Evolutionary conservation across 2,113 vertebrate species (phyloP).

Genomic region (Alouatta palliata): DNA sequence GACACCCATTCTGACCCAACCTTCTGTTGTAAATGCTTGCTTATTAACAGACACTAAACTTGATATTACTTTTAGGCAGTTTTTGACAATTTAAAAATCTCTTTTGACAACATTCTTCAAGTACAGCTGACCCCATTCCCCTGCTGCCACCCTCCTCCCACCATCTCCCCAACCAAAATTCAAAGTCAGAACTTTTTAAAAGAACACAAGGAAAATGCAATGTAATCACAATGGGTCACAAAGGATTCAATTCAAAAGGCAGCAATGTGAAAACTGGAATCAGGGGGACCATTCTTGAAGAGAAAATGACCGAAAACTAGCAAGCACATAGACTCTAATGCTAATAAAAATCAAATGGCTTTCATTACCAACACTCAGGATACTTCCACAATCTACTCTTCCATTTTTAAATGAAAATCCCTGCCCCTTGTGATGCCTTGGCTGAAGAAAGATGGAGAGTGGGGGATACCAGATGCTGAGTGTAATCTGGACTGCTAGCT

Average conservation of each 20-base stretch:
- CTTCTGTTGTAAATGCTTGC: not conserved
- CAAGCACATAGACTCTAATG: not conserved
- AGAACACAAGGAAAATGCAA: slow-evolving; percentile 44
- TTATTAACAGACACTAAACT: slow-evolving; percentile 13
- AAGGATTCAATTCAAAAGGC: slow-evolving; percentile 46
- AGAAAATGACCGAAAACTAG: slow-evolving; percentile 62
- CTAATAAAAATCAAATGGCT: slow-evolving; percentile 49
- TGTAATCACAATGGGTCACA: slow-evolving; percentile 27
- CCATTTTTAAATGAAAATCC: slow-evolving; percentile 48
- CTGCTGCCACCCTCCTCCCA: not conserved
- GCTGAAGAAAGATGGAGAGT: not conserved
- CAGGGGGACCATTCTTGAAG: slow-evolving; percentile 52
- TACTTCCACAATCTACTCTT: slow-evolving; percentile 34
- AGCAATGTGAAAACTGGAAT: slow-evolving; percentile 39
- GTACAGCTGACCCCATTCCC: not conserved
- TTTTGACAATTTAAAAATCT: not conserved
- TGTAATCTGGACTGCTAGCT: not conserved
- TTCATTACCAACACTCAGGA: slow-evolving; percentile 36
- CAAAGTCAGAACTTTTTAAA: not conserved
- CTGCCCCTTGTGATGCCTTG: not conserved
- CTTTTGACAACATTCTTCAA: slow-evolving; percentile 2
- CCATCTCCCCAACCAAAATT: not conserved
- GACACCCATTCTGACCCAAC: not conserved
- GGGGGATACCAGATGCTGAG: not conserved
- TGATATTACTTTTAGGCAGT: not conserved